Percentiles rank a stretch among this genome's conserved stretches.
These are phyloP conservation scores for Chloropsis cyanopogon DNA, from an alignment of 2,113 vertebrate genomes.

Conservation along the genomic window DNA sequence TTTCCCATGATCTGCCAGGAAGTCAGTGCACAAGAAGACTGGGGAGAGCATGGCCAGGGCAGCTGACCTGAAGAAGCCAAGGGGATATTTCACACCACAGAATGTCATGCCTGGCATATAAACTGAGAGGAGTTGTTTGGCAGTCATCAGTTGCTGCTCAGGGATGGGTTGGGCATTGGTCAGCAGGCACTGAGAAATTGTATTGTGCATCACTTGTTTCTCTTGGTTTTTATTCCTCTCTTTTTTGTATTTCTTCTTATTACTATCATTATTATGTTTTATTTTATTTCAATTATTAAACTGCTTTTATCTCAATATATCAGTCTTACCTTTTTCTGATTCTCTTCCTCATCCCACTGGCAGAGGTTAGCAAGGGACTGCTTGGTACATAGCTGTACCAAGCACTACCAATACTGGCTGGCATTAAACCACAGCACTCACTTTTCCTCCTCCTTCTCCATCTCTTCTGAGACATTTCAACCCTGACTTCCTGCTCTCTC, in stretches of 20 bases:
- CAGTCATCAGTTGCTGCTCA: not conserved
- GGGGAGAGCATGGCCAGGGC: not conserved
- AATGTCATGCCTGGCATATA: not conserved
- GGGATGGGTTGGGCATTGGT: not conserved
- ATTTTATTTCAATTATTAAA: not conserved
- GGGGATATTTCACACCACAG: not conserved
- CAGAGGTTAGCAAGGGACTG: not conserved
- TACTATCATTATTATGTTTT: not conserved
- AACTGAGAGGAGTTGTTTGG: not conserved
- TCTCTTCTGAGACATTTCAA: not conserved
- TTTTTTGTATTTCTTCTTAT: not conserved
- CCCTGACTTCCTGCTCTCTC: not conserved
- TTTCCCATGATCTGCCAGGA: not conserved
- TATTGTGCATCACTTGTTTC: not conserved
- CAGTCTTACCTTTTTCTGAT: not conserved
- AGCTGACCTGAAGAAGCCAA: not conserved
- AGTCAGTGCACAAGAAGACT: not conserved
- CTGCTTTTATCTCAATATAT: not conserved
- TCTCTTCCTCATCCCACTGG: not conserved
- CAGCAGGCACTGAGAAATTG: not conserved
- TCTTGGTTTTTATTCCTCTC: not conserved
- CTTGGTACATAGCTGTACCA: not conserved
- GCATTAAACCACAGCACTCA: not conserved
- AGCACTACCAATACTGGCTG: not conserved
- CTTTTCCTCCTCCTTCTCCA: not conserved